A percentile compares a stretch with the other conserved stretches of the same genome.
Evolutionary conservation across 2,888 invertebrate genomes (phyloP).

Genomic region (Rhamnusium bicolor): DNA sequence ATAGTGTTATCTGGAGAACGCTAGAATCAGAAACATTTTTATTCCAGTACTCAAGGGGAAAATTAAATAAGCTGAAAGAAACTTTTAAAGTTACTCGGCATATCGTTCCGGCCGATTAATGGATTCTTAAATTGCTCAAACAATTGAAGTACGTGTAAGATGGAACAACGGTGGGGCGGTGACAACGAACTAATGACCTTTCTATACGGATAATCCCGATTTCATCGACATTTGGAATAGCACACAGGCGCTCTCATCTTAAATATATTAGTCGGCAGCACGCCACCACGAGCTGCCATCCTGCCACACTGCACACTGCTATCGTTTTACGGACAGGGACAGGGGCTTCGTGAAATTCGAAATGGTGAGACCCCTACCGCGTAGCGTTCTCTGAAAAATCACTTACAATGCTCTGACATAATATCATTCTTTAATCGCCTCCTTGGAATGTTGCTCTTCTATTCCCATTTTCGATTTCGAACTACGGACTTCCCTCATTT

Average conservation of each 20-base stretch:
- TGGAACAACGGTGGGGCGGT: constrained; percentile 19
- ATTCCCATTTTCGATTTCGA: constrained; percentile 43
- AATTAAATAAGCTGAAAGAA: constrained; percentile 45
- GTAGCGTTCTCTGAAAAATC: constrained; percentile 59
- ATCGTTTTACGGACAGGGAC: constrained; percentile 26
- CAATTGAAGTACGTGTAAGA: constrained; percentile 28
- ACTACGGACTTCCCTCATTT: constrained; percentile 36
- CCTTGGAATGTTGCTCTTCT: constrained; percentile 40
- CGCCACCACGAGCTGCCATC: constrained; percentile 11
- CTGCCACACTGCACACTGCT: constrained; percentile 9
- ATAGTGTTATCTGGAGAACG: constrained; percentile 42
- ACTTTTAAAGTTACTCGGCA: constrained; percentile 31
- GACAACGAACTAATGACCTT: constrained; percentile 48
- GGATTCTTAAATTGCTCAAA: constrained; percentile 48
- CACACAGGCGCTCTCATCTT: constrained; percentile 29
- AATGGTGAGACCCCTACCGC: constrained; percentile 45
- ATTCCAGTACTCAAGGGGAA: constrained; percentile 38
- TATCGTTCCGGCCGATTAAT: constrained; percentile 31
- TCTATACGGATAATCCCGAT: constrained; percentile 46
- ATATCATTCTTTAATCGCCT: constrained; percentile 60
- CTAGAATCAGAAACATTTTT: constrained; percentile 48
- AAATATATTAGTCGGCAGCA: constrained; percentile 40
- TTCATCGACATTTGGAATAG: constrained; percentile 39
- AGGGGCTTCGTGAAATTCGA: constrained; percentile 30
- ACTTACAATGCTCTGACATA: constrained; percentile 61